A percentile compares a stretch with the other conserved stretches of the same genome.
phyloP scores from a whole-genome alignment of 2,113 vertebrate species.

The Nerophis ophidion region DNA sequence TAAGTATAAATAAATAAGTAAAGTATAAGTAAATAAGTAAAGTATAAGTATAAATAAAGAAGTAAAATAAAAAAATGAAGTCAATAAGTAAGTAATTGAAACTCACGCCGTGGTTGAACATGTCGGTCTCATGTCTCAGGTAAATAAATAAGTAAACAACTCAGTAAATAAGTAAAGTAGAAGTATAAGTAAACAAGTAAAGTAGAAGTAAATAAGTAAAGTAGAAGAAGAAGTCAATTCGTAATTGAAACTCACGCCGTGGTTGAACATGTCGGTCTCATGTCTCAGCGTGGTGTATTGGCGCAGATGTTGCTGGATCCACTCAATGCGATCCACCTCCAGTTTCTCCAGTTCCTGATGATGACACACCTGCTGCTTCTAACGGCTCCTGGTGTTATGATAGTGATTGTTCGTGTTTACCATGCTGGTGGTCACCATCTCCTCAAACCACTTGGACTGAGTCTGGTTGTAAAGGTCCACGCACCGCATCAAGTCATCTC shows the following conservation, averaged over 20 bases:
- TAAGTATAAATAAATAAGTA: no score
- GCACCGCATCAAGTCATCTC: constrained; percentile 95
- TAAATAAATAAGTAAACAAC: no score
- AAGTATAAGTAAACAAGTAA: no score
- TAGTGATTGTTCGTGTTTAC: constrained; percentile 53
- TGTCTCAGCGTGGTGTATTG: constrained; percentile 94
- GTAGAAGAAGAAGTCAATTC: no score
- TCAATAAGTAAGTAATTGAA: not conserved
- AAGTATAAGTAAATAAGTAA: no score
- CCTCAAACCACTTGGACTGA: constrained; percentile 98
- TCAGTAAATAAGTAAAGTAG: no score
- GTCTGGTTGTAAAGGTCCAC: constrained; percentile 97
- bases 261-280: constrained; percentile 99
- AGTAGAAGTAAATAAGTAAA: no score
- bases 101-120: constrained; percentile 99
- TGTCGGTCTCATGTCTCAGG: constrained; percentile 92
- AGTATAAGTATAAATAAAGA: no score
- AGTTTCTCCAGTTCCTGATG: constrained; percentile 88
- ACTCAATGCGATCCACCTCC: constrained; percentile 94
- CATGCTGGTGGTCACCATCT: constrained; percentile 96
- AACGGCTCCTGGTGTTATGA: not conserved
- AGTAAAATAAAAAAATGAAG: no score
- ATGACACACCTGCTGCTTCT: no score
- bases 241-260: constrained; percentile 83
- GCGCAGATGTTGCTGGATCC: constrained; percentile 91